A percentile compares a stretch with the other conserved stretches of the same genome.
These are phyloP conservation scores for Zaprionus gabonicus DNA, from an alignment of 1,140 invertebrate genomes.

Conservation along the genomic window DNA sequence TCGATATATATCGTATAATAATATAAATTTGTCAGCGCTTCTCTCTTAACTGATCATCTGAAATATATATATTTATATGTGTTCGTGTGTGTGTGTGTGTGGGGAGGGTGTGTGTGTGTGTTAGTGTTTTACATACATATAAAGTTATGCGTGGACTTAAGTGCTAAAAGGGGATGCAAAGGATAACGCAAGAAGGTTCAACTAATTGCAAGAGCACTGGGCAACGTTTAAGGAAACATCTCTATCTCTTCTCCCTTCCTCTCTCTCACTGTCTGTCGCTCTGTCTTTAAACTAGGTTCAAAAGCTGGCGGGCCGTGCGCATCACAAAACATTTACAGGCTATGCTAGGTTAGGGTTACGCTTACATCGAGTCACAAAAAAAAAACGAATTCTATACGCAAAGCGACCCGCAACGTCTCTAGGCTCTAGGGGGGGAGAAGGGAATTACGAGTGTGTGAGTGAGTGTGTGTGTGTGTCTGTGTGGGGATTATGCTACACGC, in stretches of 20 bases:
- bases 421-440: conserved; percentile 33
- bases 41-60: conserved; percentile 3
- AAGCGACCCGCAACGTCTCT: conserved; percentile 50
- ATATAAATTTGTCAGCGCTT: conserved; percentile 39
- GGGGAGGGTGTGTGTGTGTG: conserved; percentile 11
- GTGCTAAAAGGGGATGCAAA: conserved; percentile 36
- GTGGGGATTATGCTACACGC: conserved; percentile 35
- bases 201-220: conserved; percentile 52
- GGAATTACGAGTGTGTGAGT: conserved; percentile 28
- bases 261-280: conserved; percentile 17
- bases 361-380: conserved; percentile 33
- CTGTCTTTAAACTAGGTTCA: conserved; percentile 50
- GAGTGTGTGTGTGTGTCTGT: conserved; percentile 13
- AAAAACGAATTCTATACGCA: conserved; percentile 47
- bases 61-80: conserved; percentile 26
- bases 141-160: conserved; percentile 40
- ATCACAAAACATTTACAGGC: conserved; percentile 50
- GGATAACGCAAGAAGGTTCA: conserved; percentile 25
- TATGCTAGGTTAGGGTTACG: conserved; percentile 18
- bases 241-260: conserved; percentile 16
- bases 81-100: background rate
- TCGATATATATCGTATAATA: conserved; percentile 31
- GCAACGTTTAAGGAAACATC: conserved; percentile 45
- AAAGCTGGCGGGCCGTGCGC: conserved; percentile 55
- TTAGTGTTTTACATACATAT: conserved; percentile 36